Evolutionary conservation across 1,140 invertebrate species (phyloP), one percentile per base, ranked within the genome.

Genomic region (Caerostris darwini): DNA sequence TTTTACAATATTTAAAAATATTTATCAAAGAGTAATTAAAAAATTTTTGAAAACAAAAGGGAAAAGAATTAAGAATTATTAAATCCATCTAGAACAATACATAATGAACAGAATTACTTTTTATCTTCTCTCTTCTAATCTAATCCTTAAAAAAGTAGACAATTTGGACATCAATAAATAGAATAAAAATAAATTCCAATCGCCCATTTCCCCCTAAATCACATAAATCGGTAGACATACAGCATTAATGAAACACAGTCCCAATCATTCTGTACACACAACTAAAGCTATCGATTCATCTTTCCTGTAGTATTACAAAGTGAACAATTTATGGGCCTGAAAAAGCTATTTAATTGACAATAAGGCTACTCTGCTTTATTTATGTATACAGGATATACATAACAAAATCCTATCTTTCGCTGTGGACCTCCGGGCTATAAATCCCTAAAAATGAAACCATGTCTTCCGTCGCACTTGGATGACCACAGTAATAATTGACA

Each of bases 401-500:
- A 88, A 64, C 86, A 85, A 85, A 85, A 85, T 17, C 61, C 12
- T 64, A 14, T 64, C 12, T 50, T 12, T 10, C 71, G 34, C 34
- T 50, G 53, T 19, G 86, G 86, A 58, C 53, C 6, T 17, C 61
- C 59, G 85, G 58, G 57, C 50, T 56, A 92, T 92, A 92, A 92
- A 92, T 87, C 83, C 64, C 57, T 71, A 87, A 93, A 87, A 93
- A 93, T 77, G 92, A 93, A 93, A 93, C 92, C 92, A 87, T 87
- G 92, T 93, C 92, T 87, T 54, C 64, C 17, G 90, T 53, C 54
- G 56, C 83, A 67, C 92, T 93, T 87, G 64, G 92, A 6, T 93
- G 64, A 86, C 59, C 81, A 14, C 83, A 64, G 19, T 93, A 93
- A 93, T 93, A 93, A 93, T 86, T 93, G 92, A 87, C 92, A 93